A percentile compares a stretch with the other conserved stretches of the same genome.
phyloP scores from a whole-genome alignment of 2,797 vertebrate genomes.

The Cyprinella venusta region DNA sequence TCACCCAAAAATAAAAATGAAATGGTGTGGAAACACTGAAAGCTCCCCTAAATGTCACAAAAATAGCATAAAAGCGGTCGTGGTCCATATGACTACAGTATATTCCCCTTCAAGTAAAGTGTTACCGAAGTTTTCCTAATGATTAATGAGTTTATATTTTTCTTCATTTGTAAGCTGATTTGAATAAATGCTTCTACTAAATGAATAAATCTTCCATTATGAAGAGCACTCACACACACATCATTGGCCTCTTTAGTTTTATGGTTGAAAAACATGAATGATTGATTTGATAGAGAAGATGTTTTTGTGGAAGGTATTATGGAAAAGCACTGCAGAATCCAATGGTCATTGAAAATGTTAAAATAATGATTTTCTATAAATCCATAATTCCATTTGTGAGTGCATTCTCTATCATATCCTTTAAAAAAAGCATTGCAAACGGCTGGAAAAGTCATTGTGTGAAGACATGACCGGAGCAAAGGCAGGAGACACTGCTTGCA shows the following conservation, averaged over 20 bases:
- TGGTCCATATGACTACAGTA: neutral
- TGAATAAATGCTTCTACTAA: slow-evolving; percentile 2
- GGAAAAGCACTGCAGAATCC: neutral
- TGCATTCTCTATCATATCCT: neutral
- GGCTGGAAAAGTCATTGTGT: neutral
- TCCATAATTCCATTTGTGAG: neutral
- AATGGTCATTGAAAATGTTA: neutral
- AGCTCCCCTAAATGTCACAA: neutral
- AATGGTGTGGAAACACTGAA: neutral
- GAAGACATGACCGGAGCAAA: too few species aligned
- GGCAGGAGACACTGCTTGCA: too few species aligned
- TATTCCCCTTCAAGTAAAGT: neutral
- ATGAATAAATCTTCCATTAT: slow-evolving; percentile 13
- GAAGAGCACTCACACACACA: neutral
- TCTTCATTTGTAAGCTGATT: neutral
- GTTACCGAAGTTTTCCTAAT: too few species aligned
- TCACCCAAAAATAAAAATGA: neutral
- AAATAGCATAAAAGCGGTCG: neutral
- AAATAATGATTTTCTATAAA: neutral
- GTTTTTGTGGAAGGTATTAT: neutral
- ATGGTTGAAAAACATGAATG: neutral
- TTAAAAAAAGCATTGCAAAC: neutral
- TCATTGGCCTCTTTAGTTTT: neutral
- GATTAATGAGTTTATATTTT: slow-evolving; percentile 7
- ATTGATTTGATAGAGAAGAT: neutral